Percentiles rank a stretch among this genome's conserved stretches.
Evolutionary conservation across 1,140 invertebrate species (phyloP).

Genomic region (Xylocopa sonorina): DNA sequence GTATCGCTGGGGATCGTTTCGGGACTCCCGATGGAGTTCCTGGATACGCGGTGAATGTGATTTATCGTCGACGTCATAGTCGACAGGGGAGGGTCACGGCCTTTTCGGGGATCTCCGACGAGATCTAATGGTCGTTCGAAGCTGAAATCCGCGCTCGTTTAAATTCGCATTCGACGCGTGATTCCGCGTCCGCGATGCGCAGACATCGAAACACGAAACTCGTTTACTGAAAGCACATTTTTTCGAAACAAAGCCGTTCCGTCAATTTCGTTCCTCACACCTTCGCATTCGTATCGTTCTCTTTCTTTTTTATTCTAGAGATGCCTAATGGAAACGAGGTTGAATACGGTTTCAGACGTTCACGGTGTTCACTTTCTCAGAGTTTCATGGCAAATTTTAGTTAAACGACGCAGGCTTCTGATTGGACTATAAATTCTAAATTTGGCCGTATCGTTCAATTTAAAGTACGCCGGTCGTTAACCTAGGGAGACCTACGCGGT

Average conservation of each 20-base stretch:
- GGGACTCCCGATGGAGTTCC: constrained; percentile 25
- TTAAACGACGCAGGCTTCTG: too few species aligned
- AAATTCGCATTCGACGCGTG: background rate
- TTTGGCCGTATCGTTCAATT: background rate
- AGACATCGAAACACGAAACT: background rate
- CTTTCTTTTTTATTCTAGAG: background rate
- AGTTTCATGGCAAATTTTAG: too few species aligned
- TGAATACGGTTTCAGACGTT: too few species aligned
- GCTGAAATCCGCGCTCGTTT: constrained; percentile 30
- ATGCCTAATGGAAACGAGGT: too few species aligned
- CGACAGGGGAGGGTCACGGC: background rate
- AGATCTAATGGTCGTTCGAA: constrained; percentile 28
- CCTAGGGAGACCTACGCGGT: background rate
- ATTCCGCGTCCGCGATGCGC: too few species aligned
- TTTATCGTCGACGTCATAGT: constrained; percentile 29
- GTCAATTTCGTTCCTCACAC: background rate
- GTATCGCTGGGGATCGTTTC: background rate
- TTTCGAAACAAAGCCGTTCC: background rate
- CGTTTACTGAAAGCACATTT: background rate
- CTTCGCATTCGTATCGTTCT: background rate
- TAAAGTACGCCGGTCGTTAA: background rate
- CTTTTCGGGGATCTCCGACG: background rate
- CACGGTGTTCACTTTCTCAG: too few species aligned
- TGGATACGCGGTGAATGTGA: constrained; percentile 17
- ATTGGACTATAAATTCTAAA: background rate